These are phyloP conservation scores for Trichogramma pretiosum DNA, from an alignment of 1,140 invertebrate species.

Conservation along the genomic window DNA sequence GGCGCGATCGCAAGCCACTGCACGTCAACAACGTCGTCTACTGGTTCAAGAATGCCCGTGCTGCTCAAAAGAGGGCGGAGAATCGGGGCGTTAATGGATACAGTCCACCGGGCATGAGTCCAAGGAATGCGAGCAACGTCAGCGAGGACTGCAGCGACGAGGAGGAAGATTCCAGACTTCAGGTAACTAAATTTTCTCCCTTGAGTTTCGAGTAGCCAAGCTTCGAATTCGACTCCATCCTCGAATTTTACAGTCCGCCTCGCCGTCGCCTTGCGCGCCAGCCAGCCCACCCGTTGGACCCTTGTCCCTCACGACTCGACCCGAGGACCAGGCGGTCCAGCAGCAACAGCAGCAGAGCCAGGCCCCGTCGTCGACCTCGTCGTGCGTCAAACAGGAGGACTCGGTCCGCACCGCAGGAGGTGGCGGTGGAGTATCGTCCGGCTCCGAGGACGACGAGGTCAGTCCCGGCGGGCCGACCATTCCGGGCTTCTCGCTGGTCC, in stretches of 20 bases:
- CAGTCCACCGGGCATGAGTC: constrained; percentile 41
- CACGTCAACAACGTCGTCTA: constrained; percentile 97
- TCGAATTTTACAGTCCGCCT: constrained; percentile 31
- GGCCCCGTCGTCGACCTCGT: constrained; percentile 28
- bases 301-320: constrained; percentile 55
- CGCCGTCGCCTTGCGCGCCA: constrained; percentile 44
- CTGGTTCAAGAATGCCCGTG: constrained; percentile 97
- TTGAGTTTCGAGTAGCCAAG: no score
- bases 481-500: constrained; percentile 67
- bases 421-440: constrained; percentile 40
- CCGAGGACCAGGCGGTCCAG: constrained; percentile 35
- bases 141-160: constrained; percentile 44
- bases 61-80: constrained; percentile 84
- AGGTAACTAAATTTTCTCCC: no score
- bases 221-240: no score
- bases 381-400: constrained; percentile 41
- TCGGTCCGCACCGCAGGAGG: background rate
- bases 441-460: constrained; percentile 42
- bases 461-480: constrained; percentile 41
- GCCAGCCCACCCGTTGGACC: constrained; percentile 55
- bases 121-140: constrained; percentile 40
- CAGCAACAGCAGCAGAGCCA: constrained; percentile 16
- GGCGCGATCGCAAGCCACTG: constrained; percentile 82
- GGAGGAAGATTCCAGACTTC: constrained; percentile 41
- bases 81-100: constrained; percentile 50